Percentiles rank a stretch among this genome's conserved stretches.
These are phyloP conservation scores for Lateolabrax maculatus DNA, from an alignment of 2,797 vertebrate genomes.

Conservation along the genomic window DNA sequence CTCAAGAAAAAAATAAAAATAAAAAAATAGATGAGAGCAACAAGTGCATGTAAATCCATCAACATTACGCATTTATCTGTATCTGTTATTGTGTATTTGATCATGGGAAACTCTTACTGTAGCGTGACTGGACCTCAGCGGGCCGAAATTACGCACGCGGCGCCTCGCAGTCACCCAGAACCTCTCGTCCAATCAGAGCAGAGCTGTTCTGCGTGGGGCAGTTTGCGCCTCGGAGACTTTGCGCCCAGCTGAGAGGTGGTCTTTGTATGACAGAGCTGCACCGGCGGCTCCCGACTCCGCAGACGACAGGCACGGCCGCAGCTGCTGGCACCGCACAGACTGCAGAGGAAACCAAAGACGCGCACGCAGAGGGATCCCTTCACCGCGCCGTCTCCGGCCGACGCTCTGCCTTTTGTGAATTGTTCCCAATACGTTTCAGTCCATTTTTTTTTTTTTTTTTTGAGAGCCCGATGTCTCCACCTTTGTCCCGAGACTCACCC, in stretches of 20 bases:
- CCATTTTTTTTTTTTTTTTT: no score
- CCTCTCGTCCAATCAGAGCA: conserved; percentile 75
- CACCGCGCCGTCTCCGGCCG: background rate
- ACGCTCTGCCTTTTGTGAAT: conserved; percentile 18
- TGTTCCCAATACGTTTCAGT: conserved; percentile 13
- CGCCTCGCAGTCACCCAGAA: conserved; percentile 43
- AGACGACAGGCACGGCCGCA: conserved; percentile 49
- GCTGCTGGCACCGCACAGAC: conserved; percentile 32
- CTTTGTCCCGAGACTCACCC: conserved; percentile 46
- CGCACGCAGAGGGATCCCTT: background rate
- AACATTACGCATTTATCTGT: background rate
- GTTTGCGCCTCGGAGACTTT: conserved; percentile 49
- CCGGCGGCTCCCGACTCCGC: conserved; percentile 64
- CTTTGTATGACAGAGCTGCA: conserved; percentile 74
- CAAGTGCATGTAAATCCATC: background rate
- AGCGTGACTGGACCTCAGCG: background rate
- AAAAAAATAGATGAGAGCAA: background rate
- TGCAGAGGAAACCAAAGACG: conserved; percentile 15
- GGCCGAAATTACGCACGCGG: background rate
- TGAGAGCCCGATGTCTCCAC: conserved; percentile 73
- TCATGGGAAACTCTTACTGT: background rate
- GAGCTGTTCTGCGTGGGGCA: conserved; percentile 50
- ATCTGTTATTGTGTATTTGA: no score
- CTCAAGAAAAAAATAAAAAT: no score
- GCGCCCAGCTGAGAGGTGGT: conserved; percentile 76